Evolutionary conservation across 2,888 invertebrate species (phyloP).

Genomic region (Nebria salina): DNA sequence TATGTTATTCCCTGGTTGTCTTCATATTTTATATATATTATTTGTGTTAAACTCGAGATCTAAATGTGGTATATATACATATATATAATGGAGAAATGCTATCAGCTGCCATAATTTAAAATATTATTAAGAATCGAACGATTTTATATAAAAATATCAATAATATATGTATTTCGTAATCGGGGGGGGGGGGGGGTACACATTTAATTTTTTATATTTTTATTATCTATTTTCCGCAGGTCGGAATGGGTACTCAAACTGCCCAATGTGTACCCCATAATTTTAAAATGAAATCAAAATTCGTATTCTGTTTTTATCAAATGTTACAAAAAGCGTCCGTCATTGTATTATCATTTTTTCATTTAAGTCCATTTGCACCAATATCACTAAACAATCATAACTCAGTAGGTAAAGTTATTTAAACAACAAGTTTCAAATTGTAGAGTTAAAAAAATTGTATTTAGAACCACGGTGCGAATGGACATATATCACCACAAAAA

Average conservation of each 20-base stretch:
- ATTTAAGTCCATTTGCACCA: not conserved
- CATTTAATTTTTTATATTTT: conserved; percentile 34
- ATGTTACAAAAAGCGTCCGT: not conserved
- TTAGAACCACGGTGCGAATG: not conserved
- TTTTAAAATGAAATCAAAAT: conserved; percentile 21
- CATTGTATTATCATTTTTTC: conserved; percentile 17
- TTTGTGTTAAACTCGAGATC: conserved; percentile 2
- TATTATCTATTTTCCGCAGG: conserved; percentile 38
- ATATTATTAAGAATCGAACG: conserved; percentile 44
- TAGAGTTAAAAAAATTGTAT: not conserved
- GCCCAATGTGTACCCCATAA: conserved; percentile 34
- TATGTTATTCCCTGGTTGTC: not conserved
- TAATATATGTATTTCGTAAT: conserved; percentile 25
- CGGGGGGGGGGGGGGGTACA: conserved; percentile 21
- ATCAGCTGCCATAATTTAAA: conserved; percentile 44
- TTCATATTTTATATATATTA: not conserved
- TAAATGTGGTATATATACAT: not conserved
- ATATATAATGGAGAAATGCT: conserved; percentile 33
- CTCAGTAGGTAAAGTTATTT: no score
- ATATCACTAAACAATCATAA: not conserved
- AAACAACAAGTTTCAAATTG: no score
- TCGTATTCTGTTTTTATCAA: conserved; percentile 7
- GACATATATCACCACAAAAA: not conserved
- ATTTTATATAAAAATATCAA: conserved; percentile 32
- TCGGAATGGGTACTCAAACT: conserved; percentile 30